These are phyloP conservation scores for Samia ricini DNA, from an alignment of 1,140 invertebrate species.

Conservation along the genomic window DNA sequence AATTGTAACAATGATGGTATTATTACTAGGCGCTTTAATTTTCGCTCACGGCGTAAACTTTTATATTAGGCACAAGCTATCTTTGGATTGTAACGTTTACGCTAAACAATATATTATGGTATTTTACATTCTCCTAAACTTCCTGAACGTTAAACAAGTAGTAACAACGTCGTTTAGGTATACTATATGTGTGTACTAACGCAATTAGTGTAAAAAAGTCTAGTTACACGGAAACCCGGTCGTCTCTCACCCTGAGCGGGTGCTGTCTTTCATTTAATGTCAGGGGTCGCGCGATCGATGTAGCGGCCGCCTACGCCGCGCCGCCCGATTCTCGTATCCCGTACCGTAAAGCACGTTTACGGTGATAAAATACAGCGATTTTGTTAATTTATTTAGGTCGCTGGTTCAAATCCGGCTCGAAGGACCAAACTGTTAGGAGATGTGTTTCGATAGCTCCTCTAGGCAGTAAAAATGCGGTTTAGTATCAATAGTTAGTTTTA, in stretches of 20 bases:
- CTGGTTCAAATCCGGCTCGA: too few species aligned
- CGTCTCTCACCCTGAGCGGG: slow-evolving; percentile 36
- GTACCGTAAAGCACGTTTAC: background rate
- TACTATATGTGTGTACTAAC: background rate
- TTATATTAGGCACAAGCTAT: too few species aligned
- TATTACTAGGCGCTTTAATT: too few species aligned
- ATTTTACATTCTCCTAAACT: too few species aligned
- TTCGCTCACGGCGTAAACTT: too few species aligned
- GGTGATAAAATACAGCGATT: slow-evolving; percentile 13
- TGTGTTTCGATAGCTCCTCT: background rate
- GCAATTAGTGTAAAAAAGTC: background rate
- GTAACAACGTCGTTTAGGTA: background rate
- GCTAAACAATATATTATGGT: too few species aligned
- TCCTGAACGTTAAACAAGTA: too few species aligned
- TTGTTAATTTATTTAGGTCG: background rate
- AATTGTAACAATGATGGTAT: too few species aligned
- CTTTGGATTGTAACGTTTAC: too few species aligned
- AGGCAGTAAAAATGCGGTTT: too few species aligned
- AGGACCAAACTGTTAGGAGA: background rate
- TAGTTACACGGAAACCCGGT: background rate
- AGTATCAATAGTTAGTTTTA: too few species aligned
- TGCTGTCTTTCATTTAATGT: slow-evolving; percentile 51
- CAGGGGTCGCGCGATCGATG: slow-evolving; percentile 59
- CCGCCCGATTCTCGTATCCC: slow-evolving; percentile 32
- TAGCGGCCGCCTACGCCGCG: slow-evolving; percentile 39